phyloP scores from a whole-genome alignment of 2,113 vertebrate genomes.

The Actinemys pallida region DNA sequence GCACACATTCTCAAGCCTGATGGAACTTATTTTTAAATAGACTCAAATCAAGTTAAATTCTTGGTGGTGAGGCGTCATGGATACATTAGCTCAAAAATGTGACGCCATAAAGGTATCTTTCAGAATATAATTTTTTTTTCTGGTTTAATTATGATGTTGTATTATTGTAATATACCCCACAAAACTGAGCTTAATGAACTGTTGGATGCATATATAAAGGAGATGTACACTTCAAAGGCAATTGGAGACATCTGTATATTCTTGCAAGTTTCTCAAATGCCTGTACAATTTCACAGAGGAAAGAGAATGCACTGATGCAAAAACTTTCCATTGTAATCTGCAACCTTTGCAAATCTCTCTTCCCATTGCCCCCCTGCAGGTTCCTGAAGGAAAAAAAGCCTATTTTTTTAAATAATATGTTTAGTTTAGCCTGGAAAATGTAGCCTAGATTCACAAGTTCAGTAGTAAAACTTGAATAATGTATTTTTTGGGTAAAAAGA shows the following conservation, averaged over 20 bases:
- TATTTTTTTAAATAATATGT: background rate
- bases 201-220: background rate
- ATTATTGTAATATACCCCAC: constrained; percentile 32
- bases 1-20: background rate
- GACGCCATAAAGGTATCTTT: background rate
- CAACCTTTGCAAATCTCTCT: background rate
- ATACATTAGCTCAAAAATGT: background rate
- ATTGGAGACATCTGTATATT: background rate
- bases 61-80: background rate
- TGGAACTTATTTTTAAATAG: background rate
- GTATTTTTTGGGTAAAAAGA: background rate
- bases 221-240: background rate
- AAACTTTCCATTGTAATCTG: background rate
- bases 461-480: background rate
- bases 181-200: background rate
- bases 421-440: background rate
- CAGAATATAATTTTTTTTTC: background rate
- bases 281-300: background rate
- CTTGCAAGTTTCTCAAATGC: background rate
- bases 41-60: background rate
- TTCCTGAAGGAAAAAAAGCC: background rate
- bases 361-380: background rate
- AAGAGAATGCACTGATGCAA: background rate
- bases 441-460: background rate
- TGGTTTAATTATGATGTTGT: background rate